Evolutionary conservation across 2,113 vertebrate species (phyloP), one percentile per base, ranked within the genome.

Genomic region (Alethe diademata): DNA sequence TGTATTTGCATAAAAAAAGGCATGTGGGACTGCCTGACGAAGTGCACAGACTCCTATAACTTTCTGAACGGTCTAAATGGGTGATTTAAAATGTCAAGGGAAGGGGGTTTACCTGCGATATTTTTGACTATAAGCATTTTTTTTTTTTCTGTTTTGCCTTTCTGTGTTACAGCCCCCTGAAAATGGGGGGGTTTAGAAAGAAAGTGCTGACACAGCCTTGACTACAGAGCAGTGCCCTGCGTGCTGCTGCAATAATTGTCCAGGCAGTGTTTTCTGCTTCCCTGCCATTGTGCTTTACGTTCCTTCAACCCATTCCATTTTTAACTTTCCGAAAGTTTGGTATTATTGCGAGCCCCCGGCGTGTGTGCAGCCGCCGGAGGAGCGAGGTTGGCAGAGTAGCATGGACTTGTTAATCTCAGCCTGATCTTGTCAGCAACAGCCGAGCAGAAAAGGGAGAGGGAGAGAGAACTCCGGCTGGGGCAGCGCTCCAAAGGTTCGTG

Each of bases 341-440:
- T 47, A 7, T 86, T 29, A 84, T 87, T 60, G 26, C n/a, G 73
- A 96, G 88, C 93, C 92, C 74, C 20, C 54, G 78, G 93, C 62
- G 86, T 23, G 95, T 12, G 95, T 42, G 76, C 89, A 74, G 58
- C 51, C 14, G 86, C 23, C 84, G 20, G 92, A 70, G 92, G 70
- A 79, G 85, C 11, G 16, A 48, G 92, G 58, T 5, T 86, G 96
- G 60, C 78, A 78, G 96, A 96, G 96, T 48, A 60, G 96, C 95
- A 74, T 90, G 96, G 97, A 97, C 95, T 97, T 97, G 96, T 96
- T 97, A 65, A 97, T 97, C 96, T 97, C 94, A 96, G 96, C 93
- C 95, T 97, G 97, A 97, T 95, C 97, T 97, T 97, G 97, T 93
- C 96, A 95, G 95, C 48, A 61, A 45, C 80, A 86, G 97, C 96